A percentile compares a stretch with the other conserved stretches of the same genome.
Conservation (phyloP, 2,797 vertebrate species). For the Alectoris magna region DNA sequence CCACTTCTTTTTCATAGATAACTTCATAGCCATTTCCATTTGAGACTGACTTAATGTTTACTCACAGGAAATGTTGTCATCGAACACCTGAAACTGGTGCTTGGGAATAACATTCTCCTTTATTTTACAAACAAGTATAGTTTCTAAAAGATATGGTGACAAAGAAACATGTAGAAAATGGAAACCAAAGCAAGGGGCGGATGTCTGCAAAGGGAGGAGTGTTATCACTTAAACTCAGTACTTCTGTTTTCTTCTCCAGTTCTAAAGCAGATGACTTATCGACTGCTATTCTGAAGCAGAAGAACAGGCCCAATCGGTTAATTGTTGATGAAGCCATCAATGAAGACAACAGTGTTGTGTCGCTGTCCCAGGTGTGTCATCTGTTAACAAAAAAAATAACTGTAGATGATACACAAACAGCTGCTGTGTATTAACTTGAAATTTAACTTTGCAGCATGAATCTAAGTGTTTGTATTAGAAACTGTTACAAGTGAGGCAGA, state of each 20-base stretch:
- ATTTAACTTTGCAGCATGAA: background rate
- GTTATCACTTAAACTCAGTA: background rate
- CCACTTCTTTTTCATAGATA: background rate
- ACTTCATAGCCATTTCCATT: background rate
- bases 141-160: background rate
- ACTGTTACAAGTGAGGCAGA: accelerated
- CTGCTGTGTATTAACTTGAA: background rate
- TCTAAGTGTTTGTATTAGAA: background rate
- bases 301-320: slow-evolving; percentile 97
- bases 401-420: background rate
- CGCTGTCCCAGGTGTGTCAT: slow-evolving; percentile 91
- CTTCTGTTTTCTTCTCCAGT: slow-evolving; percentile 76
- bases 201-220: background rate
- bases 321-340: slow-evolving; percentile 99
- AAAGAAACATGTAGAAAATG: background rate
- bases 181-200: background rate
- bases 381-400: background rate
- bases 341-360: slow-evolving; percentile 99
- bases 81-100: background rate
- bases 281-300: slow-evolving; percentile 99
- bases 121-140: background rate
- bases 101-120: background rate
- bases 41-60: background rate
- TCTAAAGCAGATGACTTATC: slow-evolving; percentile 97
- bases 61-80: background rate